A percentile compares a stretch with the other conserved stretches of the same genome.
Evolutionary conservation across 2,797 vertebrate species (phyloP).

Genomic region (Bucorvus abyssinicus): DNA sequence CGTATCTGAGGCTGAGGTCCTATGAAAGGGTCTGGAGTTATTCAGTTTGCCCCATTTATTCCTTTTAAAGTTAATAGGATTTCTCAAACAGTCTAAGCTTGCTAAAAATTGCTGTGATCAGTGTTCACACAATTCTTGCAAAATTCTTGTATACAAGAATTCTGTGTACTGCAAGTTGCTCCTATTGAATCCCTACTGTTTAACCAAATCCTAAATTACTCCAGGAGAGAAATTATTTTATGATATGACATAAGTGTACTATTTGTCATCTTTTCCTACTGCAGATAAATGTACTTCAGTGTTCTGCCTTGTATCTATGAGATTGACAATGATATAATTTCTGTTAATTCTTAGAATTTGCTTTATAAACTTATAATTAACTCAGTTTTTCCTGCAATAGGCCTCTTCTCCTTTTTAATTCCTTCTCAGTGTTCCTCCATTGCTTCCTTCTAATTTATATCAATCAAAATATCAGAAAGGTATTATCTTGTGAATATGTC

Average conservation of each 20-base stretch:
- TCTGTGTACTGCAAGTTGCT: neutral
- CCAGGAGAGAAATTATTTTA: neutral
- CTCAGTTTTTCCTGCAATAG: neutral
- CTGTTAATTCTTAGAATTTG: neutral
- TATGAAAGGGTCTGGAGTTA: neutral
- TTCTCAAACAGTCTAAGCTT: neutral
- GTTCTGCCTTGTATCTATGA: neutral
- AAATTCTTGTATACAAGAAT: neutral
- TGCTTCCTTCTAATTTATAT: neutral
- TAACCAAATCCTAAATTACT: neutral
- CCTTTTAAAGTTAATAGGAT: neutral
- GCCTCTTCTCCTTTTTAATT: neutral
- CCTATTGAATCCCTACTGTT: neutral
- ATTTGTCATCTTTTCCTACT: neutral
- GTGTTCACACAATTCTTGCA: neutral
- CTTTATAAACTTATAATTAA: neutral
- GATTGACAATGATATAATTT: neutral
- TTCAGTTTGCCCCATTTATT: neutral
- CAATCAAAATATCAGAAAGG: neutral
- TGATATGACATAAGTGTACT: neutral
- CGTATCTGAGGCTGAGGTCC: neutral
- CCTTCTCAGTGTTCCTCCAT: neutral
- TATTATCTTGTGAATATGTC: neutral
- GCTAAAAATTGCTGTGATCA: neutral
- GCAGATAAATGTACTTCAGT: neutral